These are phyloP conservation scores for Regulus satrapa DNA, from an alignment of 2,113 vertebrate genomes.

Conservation along the genomic window DNA sequence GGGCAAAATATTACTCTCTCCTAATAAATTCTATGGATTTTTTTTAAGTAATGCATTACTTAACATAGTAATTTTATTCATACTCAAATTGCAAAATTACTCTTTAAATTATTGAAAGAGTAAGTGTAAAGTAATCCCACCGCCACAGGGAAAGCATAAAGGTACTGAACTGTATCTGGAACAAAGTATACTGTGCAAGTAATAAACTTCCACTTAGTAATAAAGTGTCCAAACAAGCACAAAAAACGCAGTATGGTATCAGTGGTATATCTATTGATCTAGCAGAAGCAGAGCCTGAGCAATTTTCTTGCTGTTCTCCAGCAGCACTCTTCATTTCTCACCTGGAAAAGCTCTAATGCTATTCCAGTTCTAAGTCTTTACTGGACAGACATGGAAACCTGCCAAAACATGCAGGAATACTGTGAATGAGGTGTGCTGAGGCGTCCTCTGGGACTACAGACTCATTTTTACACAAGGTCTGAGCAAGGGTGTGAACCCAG, in stretches of 20 bases:
- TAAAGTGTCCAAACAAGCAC: not conserved
- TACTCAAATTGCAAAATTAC: not conserved
- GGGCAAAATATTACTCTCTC: not conserved
- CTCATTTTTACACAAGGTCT: not conserved
- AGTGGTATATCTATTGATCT: not conserved
- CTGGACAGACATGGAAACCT: not conserved
- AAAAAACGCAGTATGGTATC: not conserved
- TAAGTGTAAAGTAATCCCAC: not conserved
- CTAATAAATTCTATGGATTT: not conserved
- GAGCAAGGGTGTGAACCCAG: not conserved
- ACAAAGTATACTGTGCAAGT: not conserved
- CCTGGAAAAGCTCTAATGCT: not conserved
- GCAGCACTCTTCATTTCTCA: slow-evolving; percentile 1
- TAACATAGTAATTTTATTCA: not conserved
- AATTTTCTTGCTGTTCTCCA: not conserved
- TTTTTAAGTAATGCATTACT: not conserved
- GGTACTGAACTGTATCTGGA: not conserved
- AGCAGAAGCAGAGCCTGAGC: not conserved
- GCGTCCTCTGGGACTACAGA: not conserved
- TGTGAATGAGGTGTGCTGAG: slow-evolving; percentile 15
- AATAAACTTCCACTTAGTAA: too few species aligned
- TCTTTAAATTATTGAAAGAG: not conserved
- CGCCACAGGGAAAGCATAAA: not conserved
- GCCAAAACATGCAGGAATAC: not conserved
- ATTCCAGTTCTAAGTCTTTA: not conserved